Conservation (phyloP, 2,888 invertebrate genomes). For the Eucriotettix oculatus region DNA sequence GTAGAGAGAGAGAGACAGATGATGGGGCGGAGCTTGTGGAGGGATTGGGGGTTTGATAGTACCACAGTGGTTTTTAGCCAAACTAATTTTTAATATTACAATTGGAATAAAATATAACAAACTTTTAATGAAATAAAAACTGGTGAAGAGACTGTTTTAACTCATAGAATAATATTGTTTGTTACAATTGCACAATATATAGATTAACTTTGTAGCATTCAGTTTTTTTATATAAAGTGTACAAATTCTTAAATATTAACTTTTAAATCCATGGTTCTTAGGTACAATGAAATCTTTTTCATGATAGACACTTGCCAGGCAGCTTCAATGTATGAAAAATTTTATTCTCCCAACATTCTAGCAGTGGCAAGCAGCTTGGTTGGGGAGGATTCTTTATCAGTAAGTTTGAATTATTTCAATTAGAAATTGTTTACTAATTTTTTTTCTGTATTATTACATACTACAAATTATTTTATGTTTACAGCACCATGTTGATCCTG, state of each 20-base stretch:
- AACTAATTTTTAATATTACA: no score
- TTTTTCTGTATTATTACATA: background rate
- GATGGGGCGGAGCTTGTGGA: no score
- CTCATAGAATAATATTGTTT: no score
- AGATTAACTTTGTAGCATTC: no score
- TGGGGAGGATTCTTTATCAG: slow-evolving; percentile 95
- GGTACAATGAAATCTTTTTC: slow-evolving; percentile 94
- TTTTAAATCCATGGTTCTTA: slow-evolving; percentile 24
- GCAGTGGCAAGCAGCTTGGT: slow-evolving; percentile 94
- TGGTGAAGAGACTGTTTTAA: no score
- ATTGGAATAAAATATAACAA: no score
- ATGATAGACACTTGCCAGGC: slow-evolving; percentile 99
- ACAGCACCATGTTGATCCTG: slow-evolving; percentile 95
- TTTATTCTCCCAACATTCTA: slow-evolving; percentile 95
- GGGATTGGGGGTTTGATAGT: no score
- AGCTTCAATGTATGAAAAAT: slow-evolving; percentile 93
- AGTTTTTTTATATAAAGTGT: no score
- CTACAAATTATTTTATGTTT: slow-evolving; percentile 22
- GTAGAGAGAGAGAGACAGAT: no score
- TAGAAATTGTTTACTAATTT: background rate
- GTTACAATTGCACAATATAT: no score
- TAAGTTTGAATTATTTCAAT: slow-evolving; percentile 28
- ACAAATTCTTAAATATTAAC: background rate
- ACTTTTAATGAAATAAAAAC: no score
- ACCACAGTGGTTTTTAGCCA: no score